A percentile compares a stretch with the other conserved stretches of the same genome.
phyloP scores from a whole-genome alignment of 2,113 vertebrate genomes.

The Cryptomyrus ogoouensis region DNA sequence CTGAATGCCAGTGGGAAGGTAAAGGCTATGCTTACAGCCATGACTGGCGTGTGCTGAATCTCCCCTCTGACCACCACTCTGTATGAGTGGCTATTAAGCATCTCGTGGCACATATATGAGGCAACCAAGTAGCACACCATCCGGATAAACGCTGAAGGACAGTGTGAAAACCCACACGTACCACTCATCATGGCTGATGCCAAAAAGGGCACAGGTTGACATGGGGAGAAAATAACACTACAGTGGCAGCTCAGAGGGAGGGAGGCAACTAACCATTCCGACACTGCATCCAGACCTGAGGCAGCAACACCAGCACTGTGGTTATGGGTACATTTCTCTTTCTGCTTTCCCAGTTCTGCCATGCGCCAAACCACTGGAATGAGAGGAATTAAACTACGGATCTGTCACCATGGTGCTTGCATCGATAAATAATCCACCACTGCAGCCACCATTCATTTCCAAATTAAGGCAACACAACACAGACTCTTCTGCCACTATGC shows the following conservation, averaged over 20 bases:
- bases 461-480: background rate
- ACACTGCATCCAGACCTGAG: background rate
- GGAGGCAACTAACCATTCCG: background rate
- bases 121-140: background rate
- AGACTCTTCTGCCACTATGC: background rate
- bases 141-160: background rate
- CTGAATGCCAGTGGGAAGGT: background rate
- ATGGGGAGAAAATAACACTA: background rate
- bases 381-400: background rate
- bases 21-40: background rate
- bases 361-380: background rate
- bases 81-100: background rate
- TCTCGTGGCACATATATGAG: background rate
- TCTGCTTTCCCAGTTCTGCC: background rate
- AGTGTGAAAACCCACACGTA: background rate
- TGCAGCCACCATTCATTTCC: background rate
- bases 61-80: background rate
- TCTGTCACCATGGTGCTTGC: background rate
- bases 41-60: background rate
- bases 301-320: background rate
- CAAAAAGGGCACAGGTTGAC: background rate
- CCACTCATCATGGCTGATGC: background rate
- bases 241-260: background rate
- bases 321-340: background rate
- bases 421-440: background rate